Evolutionary conservation across 2,888 invertebrate genomes (phyloP), one percentile per base, ranked within the genome.

Genomic region (Cenopis cana): DNA sequence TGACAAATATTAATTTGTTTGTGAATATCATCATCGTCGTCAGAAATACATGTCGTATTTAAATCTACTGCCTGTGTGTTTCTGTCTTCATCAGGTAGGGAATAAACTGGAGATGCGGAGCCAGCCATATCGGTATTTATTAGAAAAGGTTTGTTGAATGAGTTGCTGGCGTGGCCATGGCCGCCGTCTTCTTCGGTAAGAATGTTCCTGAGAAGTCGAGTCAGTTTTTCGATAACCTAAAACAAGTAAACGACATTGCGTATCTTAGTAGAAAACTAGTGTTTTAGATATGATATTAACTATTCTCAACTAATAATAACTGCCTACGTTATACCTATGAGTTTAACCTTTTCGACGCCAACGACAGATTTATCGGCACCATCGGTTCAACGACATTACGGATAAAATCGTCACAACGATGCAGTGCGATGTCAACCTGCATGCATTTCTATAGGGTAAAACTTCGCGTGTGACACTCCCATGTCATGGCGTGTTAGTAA

Each of bases 161-260:
- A 54, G 14, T 17, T 1, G 9, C 9, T 55, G 24, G 24, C 24
- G 24, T 24, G 24, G n/a, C n/a, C 1, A 8, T 29, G 59, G 38
- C 33, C 2, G 60, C 78, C 75, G 73, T 76, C 69, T 69, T 86
- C 83, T 68, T 72, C 75, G n/a, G 14, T 61, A 11, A 74, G 69
- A 50, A 80, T 76, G 12, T 17, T 70, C 41, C 73, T 76, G 76
- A 80, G 76, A 8, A 69, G 69, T 33, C 54, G 76, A 14, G 76
- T 80, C 11, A 90, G 75, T 77, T 89, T 91, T 73, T 90, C 89
- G 38, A 88, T 87, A 5, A 90, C 90, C 90, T 90, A 68, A 17
- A 74, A 59, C 49, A 74, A 72, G 50, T 38, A 69, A 8, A 56
- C n/a, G n/a, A n/a, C 9, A 61, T n/a, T 50, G n/a, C n/a, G n/a